Percentiles rank a stretch among this genome's conserved stretches.
Evolutionary conservation across 2,797 vertebrate genomes (phyloP).

Genomic region (Phrynocephalus forsythii): DNA sequence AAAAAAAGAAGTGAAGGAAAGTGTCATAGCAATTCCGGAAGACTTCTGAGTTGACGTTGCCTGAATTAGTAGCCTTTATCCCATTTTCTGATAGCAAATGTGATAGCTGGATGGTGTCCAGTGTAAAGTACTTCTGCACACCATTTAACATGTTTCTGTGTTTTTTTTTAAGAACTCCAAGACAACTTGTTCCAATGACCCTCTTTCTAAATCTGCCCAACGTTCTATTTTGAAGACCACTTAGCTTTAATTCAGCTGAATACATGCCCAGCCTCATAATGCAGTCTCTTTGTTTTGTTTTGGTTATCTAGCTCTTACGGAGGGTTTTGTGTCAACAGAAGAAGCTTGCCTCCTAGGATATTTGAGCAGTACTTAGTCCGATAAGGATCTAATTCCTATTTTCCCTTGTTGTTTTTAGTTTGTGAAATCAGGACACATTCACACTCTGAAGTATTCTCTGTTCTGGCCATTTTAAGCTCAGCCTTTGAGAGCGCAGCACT

Average conservation of each 20-base stretch:
- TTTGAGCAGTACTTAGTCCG: background rate
- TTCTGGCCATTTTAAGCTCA: background rate
- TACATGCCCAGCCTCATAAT: background rate
- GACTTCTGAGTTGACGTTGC: background rate
- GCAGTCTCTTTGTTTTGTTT: background rate
- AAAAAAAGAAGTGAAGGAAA: no score
- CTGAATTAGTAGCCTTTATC: background rate
- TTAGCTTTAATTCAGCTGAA: background rate
- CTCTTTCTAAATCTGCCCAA: background rate
- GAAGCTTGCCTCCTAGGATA: background rate
- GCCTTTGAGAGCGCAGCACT: constrained; percentile 2
- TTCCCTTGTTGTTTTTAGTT: background rate
- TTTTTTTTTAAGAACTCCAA: background rate
- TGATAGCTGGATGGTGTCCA: background rate
- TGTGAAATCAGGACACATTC: background rate
- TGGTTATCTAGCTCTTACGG: background rate
- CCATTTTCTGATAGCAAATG: background rate
- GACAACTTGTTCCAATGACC: no score
- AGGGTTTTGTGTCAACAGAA: background rate
- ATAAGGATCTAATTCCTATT: background rate
- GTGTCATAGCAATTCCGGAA: background rate
- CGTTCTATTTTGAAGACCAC: background rate
- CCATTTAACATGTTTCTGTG: background rate
- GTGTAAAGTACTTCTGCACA: background rate
- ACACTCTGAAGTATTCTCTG: background rate